Conservation (phyloP, 2,888 invertebrate species). For the Eurytoma adleriae region DNA sequence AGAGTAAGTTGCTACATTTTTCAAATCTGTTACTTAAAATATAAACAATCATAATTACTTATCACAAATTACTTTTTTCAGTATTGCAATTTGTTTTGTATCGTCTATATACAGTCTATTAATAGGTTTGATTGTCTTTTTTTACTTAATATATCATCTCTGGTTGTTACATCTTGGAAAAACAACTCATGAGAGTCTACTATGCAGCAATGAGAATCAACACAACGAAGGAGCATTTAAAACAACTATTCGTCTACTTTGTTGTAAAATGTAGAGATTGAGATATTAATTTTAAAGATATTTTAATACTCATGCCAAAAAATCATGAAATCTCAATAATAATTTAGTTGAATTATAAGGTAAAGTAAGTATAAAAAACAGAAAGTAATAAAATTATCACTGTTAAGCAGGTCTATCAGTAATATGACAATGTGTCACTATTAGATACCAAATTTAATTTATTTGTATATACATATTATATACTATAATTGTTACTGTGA, state of each 20-base stretch:
- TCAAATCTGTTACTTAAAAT: constrained; percentile 18
- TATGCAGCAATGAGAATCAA: constrained; percentile 26
- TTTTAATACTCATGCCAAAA: constrained; percentile 31
- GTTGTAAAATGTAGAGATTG: constrained; percentile 38
- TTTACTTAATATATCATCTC: constrained; percentile 74
- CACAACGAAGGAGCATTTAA: constrained; percentile 35
- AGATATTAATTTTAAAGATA: constrained; percentile 19
- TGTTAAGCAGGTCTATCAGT: not conserved
- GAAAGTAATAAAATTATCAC: not conserved
- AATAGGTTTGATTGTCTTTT: constrained; percentile 71
- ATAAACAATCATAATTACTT: constrained; percentile 10
- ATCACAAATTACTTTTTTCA: constrained; percentile 67
- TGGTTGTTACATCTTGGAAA: constrained; percentile 72
- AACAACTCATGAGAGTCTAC: constrained; percentile 67
- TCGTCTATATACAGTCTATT: constrained; percentile 75
- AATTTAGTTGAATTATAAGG: not conserved
- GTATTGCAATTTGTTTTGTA: constrained; percentile 76
- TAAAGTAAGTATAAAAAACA: not conserved
- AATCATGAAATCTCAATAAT: constrained; percentile 21
- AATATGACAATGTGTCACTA: constrained; percentile 7
- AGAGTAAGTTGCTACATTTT: constrained; percentile 79
- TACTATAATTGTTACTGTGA: constrained; percentile 50
- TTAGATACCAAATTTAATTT: constrained; percentile 13
- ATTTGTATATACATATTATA: constrained; percentile 12
- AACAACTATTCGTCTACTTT: constrained; percentile 29